phyloP scores from a whole-genome alignment of 2,113 vertebrate genomes.

The Bostrychus sinensis region DNA sequence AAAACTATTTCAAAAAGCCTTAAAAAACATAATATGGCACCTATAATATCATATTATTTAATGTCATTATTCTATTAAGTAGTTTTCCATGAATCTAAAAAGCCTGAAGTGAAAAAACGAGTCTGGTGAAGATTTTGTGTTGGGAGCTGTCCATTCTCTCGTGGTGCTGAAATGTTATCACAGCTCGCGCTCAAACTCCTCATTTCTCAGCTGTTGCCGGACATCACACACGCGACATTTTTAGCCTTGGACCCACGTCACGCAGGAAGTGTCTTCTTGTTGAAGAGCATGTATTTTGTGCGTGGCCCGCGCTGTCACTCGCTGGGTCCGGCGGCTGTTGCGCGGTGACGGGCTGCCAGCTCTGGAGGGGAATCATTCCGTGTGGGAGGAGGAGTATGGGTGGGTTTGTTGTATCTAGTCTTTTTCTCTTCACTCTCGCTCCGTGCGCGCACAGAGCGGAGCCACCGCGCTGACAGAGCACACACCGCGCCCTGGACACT shows the following conservation, averaged over 20 bases:
- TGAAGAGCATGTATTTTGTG: background rate
- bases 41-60: too few species aligned
- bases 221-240: background rate
- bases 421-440: slow-evolving; percentile 55
- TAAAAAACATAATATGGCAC: too few species aligned
- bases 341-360: slow-evolving; percentile 36
- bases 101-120: too few species aligned
- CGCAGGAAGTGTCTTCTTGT: background rate
- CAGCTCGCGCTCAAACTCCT: background rate
- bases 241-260: background rate
- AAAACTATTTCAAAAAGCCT: too few species aligned
- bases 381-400: slow-evolving; percentile 73
- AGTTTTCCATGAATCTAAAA: too few species aligned
- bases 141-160: slow-evolving; percentile 61
- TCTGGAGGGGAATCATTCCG: slow-evolving; percentile 54
- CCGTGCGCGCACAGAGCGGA: slow-evolving; percentile 49
- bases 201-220: background rate
- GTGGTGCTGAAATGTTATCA: slow-evolving; percentile 57
- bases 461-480: slow-evolving; percentile 50
- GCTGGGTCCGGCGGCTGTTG: slow-evolving; percentile 14
- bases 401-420: slow-evolving; percentile 59
- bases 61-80: too few species aligned
- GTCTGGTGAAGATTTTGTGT: background rate
- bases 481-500: slow-evolving; percentile 43
- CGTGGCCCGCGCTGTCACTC: slow-evolving; percentile 5